These are phyloP conservation scores for Avahi laniger DNA, from an alignment of 2,797 vertebrate genomes.

Conservation along the genomic window DNA sequence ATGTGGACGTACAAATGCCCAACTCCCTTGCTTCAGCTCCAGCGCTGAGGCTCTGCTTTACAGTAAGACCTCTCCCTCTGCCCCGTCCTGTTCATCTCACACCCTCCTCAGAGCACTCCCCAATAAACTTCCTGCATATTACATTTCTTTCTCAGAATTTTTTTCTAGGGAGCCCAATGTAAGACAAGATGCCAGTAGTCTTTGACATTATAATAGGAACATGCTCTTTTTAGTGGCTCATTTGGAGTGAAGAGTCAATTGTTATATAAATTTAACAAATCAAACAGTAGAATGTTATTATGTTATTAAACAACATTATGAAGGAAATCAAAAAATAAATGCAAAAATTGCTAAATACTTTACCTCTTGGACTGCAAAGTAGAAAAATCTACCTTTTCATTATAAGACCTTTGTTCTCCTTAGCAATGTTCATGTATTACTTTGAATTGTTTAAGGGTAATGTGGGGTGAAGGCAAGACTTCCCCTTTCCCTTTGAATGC, in stretches of 20 bases:
- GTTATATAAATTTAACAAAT: not conserved
- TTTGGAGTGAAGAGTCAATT: not conserved
- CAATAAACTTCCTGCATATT: not conserved
- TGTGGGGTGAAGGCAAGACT: not conserved
- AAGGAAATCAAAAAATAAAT: conserved; percentile 34
- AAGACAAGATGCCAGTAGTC: not conserved
- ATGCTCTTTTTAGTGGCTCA: not conserved
- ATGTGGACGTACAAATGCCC: not conserved
- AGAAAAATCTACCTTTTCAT: not conserved
- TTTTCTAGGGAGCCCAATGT: not conserved
- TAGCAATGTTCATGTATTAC: not conserved
- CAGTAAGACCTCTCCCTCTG: not conserved
- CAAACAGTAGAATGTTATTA: not conserved
- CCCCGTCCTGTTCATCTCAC: not conserved
- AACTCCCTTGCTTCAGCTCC: not conserved
- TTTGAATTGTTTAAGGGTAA: not conserved
- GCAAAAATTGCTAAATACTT: not conserved
- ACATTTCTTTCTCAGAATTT: not conserved
- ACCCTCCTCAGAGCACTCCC: not conserved
- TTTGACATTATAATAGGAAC: not conserved
- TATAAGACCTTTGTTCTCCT: not conserved
- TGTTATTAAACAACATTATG: not conserved
- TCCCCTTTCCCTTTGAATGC: not conserved
- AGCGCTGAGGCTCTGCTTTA: not conserved
- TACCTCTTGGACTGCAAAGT: not conserved